These are phyloP conservation scores for Rhabdomys dilectus DNA, from an alignment of 2,113 vertebrate genomes.

Conservation along the genomic window DNA sequence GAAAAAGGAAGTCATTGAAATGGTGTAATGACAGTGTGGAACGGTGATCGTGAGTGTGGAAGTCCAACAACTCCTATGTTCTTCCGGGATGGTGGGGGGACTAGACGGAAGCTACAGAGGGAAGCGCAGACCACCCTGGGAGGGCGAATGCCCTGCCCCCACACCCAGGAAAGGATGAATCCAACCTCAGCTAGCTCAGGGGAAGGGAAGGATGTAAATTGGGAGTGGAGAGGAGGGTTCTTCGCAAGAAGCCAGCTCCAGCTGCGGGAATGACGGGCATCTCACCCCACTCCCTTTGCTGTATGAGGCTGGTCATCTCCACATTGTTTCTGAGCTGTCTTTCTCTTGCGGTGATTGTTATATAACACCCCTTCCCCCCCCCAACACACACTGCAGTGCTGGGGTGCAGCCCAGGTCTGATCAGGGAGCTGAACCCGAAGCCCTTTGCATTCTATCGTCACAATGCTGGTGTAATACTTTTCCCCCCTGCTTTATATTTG, in stretches of 20 bases:
- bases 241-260: neutral
- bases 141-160: neutral
- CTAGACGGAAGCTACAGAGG: neutral
- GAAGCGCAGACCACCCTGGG: neutral
- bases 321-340: neutral
- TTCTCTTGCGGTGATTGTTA: constrained; percentile 34
- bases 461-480: neutral
- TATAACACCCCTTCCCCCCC: neutral
- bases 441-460: neutral
- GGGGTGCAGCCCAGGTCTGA: neutral
- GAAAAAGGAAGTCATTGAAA: constrained; percentile 64
- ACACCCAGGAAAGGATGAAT: neutral
- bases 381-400: neutral
- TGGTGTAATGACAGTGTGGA: constrained; percentile 31
- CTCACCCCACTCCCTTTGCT: neutral
- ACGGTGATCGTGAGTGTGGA: neutral
- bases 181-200: neutral
- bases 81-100: neutral
- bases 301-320: neutral
- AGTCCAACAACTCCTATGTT: neutral
- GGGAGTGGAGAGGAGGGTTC: too few relatives aligned
- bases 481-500: constrained; percentile 21
- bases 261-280: neutral
- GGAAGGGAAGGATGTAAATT: too few relatives aligned
- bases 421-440: neutral